Evolutionary conservation across 2,797 vertebrate species (phyloP), one percentile per base, ranked within the genome.

Genomic region (Ispidina picta): DNA sequence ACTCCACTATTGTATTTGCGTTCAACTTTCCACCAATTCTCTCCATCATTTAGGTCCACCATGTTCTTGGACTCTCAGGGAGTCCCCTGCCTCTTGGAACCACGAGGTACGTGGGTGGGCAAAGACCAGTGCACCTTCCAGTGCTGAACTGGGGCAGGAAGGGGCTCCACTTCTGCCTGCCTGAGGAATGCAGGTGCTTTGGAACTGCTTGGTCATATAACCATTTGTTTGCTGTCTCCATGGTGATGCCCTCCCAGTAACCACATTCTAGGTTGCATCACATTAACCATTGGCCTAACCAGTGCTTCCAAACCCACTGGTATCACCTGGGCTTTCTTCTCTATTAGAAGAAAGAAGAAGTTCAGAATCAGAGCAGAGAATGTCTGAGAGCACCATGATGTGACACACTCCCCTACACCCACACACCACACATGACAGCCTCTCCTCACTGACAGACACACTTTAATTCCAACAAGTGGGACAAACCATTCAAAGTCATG

Each of bases 1-100:
- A 97, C 94, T 71, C 56, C 44, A 10, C 73, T 6, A 2, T 93
- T 97, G 48, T 93, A 96, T 35, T 82, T 92, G 48, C 77, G 91
- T 70, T 95, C 56, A 3, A 54, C n/a, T 70, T 89, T 52, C 93
- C 92, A 94, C 58, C 88, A 63, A 0, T 94, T 15, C 39, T 92
- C 48, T 21, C 44, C 78, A 33, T 58, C 35, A 9, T 12, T 43
- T 6, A 4, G 10, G 2, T 31, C 51, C 37, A 10, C 44, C 60
- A 2, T 60, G 18, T 18, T 55, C 19, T 56, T 65, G 64, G 39
- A 48, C n/a, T 66, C 51, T 41, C 33, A n/a, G 63, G 59, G 31
- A 46, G 5, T 20, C 2, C 58, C 29, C 26, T 52, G 28, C 8
- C 1, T 66, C 31, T 25, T 65, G 25, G 63, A 82, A 58, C 13